Evolutionary conservation across 2,888 invertebrate genomes (phyloP), one percentile per base, ranked within the genome.

Genomic region (Drosophila rellima): DNA sequence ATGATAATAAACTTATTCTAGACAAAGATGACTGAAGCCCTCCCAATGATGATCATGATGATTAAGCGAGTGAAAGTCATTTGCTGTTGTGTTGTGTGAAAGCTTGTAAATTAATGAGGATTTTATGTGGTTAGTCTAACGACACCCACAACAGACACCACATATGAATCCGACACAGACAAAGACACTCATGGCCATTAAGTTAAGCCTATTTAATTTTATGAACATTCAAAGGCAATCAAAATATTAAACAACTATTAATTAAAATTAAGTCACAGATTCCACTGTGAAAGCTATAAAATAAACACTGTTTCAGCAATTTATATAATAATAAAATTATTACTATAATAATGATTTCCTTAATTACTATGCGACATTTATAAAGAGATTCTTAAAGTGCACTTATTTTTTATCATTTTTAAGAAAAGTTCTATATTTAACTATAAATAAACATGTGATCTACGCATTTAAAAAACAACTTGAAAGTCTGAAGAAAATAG

Each of bases 41-140:
- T 56, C 55, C 42, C 42, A 45, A 44, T 44, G 44, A 35, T 52
- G 48, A 60, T 45, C 60, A 70, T 70, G 68, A 70, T 72, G 64
- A 78, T 85, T 67, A 71, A 80, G 35, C 59, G 80, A 85, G 82
- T 85, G 82, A 82, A 82, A 82, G 82, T 82, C 60, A 65, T 68
- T 65, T 73, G 62, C 47, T 71, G 35, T 11, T 35, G 7, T 26
- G 26, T 2, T 48, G 35, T 61, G 81, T 52, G 86, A 83, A 83
- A 83, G 82, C 76, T 78, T 71, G 75, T 72, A 80, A 82, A 63
- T 62, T 68, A 72, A 78, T 76, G 82, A 78, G 78, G 82, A 78
- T 80, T 80, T 74, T 56, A 72, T 83, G 86, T 73, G 82, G 82
- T 85, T 74, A 74, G 72, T 62, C 72, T 55, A 62, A 62, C 52